A percentile compares a stretch with the other conserved stretches of the same genome.
phyloP scores from a whole-genome alignment of 2,113 vertebrate species.

The Sakesphorus luctuosus region DNA sequence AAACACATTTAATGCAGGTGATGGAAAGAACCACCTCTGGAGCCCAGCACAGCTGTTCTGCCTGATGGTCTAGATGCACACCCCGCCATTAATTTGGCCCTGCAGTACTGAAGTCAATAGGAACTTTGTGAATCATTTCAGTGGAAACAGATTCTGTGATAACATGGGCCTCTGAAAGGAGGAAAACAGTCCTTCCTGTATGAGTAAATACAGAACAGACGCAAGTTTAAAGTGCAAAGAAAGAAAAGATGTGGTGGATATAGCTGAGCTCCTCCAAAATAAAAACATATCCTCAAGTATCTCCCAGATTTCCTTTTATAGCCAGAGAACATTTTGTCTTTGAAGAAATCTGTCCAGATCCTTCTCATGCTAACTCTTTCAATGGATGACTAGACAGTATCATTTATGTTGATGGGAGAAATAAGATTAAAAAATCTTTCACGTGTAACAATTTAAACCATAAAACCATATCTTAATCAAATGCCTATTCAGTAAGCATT shows the following conservation, averaged over 20 bases:
- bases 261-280: background rate
- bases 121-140: background rate
- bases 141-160: background rate
- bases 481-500: background rate
- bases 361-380: background rate
- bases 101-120: background rate
- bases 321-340: background rate
- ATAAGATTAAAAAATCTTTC: background rate
- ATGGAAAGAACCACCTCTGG: background rate
- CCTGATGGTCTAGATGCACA: background rate
- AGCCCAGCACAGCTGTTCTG: fast-evolving
- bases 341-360: background rate
- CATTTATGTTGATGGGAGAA: background rate
- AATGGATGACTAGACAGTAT: background rate
- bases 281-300: background rate
- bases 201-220: background rate
- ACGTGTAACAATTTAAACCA: background rate
- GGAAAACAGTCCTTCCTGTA: background rate
- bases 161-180: background rate
- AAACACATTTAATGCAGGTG: background rate
- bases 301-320: background rate
- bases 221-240: background rate
- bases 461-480: background rate
- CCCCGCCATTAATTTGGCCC: background rate
- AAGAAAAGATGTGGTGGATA: background rate